phyloP scores from a whole-genome alignment of 1,140 invertebrate genomes.

The Paraescarpia echinospica region DNA sequence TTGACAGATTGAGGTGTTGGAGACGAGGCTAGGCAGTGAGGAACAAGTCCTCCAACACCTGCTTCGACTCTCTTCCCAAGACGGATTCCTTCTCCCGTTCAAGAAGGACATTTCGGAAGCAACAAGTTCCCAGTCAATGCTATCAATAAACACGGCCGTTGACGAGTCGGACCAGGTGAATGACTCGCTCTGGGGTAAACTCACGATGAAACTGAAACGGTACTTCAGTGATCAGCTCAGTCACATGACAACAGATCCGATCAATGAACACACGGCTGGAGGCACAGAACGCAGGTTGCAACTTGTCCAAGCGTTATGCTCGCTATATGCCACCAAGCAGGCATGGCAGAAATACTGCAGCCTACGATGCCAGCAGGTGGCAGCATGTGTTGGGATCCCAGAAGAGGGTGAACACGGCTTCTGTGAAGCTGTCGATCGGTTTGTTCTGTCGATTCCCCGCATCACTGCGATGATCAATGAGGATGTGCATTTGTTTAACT shows the following conservation, averaged over 20 bases:
- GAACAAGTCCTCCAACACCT: constrained; percentile 11
- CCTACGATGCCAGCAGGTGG: constrained; percentile 16
- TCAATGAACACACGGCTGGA: not conserved
- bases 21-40: not conserved
- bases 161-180: constrained; percentile 11
- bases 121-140: constrained; percentile 9
- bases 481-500: constrained; percentile 10
- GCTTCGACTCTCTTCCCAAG: not conserved
- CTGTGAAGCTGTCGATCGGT: constrained; percentile 5
- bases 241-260: not conserved
- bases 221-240: constrained; percentile 2
- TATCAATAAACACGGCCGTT: constrained; percentile 18
- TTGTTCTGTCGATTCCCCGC: not conserved
- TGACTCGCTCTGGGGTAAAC: constrained; percentile 14
- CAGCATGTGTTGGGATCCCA: not conserved
- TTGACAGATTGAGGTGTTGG: constrained; percentile 18
- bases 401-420: not conserved
- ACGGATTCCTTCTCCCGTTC: constrained; percentile 9
- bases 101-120: not conserved
- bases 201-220: constrained; percentile 3
- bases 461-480: constrained; percentile 11
- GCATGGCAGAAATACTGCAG: constrained; percentile 2
- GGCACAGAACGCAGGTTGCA: not conserved
- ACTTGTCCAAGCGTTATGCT: not conserved
- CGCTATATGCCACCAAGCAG: not conserved